Evolutionary conservation across 2,888 invertebrate genomes (phyloP).

Genomic region (Caprella mutica): DNA sequence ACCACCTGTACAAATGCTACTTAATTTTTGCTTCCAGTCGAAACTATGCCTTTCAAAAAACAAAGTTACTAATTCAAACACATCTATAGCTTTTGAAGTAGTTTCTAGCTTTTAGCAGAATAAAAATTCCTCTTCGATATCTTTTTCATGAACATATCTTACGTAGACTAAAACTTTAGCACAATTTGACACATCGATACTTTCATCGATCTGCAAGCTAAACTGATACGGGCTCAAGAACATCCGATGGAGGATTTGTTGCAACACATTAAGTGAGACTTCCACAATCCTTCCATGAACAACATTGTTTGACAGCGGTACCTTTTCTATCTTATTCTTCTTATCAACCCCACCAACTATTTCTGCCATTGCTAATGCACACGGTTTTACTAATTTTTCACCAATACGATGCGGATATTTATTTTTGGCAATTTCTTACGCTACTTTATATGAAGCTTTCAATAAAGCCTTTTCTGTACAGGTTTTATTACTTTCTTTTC

Average conservation of each 20-base stretch:
- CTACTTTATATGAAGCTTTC: not conserved
- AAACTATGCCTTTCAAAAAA: constrained; percentile 6
- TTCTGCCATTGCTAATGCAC: not conserved
- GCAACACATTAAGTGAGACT: not conserved
- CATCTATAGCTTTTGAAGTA: constrained; percentile 13
- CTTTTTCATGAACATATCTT: constrained; percentile 10
- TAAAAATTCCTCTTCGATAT: constrained; percentile 16
- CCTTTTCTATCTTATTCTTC: not conserved
- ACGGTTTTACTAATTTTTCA: not conserved
- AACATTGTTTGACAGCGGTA: not conserved
- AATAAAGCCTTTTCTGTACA: not conserved
- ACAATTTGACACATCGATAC: constrained; percentile 8
- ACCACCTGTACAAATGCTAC: not conserved
- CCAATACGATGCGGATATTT: not conserved
- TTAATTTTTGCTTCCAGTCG: not conserved
- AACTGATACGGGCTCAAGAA: constrained; percentile 1
- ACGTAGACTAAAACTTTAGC: constrained; percentile 9
- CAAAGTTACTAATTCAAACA: constrained; percentile 2
- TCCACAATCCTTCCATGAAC: not conserved
- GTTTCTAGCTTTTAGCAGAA: constrained; percentile 12
- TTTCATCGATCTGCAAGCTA: constrained; percentile 12
- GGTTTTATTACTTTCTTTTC: too few relatives aligned
- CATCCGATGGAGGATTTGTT: not conserved
- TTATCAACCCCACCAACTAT: not conserved
- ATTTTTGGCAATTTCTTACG: not conserved